Conservation (phyloP, 2,113 vertebrate species). For the Ellobius talpinus region DNA sequence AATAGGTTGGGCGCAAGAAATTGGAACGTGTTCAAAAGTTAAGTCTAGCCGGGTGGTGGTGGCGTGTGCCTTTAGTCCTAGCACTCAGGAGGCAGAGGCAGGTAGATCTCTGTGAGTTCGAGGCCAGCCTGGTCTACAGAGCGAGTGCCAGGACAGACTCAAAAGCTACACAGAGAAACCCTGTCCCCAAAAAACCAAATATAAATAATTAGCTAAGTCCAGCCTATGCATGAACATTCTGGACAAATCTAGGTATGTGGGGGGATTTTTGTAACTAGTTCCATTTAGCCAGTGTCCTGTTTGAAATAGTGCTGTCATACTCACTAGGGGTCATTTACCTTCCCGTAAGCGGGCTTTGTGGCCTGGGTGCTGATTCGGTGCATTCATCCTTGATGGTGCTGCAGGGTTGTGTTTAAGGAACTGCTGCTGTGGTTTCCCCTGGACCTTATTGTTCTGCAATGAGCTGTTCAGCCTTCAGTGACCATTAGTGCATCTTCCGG, state of each 20-base stretch:
- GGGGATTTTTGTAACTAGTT: neutral
- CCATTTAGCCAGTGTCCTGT: neutral
- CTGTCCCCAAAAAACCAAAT: no score
- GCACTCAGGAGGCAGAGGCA: no score
- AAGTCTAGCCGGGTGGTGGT: neutral
- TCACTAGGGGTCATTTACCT: neutral
- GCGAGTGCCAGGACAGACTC: no score
- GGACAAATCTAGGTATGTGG: neutral
- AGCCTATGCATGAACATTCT: neutral
- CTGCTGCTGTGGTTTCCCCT: neutral
- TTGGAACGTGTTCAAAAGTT: neutral
- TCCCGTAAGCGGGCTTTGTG: neutral
- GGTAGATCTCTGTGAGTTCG: no score
- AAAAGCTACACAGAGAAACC: no score
- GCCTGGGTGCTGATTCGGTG: neutral
- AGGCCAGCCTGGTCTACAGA: no score
- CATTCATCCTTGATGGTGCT: neutral
- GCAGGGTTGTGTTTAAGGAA: neutral
- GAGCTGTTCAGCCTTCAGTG: neutral
- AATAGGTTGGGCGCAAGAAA: neutral
- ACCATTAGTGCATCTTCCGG: neutral
- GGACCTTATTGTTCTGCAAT: neutral
- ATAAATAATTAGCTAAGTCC: neutral
- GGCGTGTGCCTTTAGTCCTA: no score
- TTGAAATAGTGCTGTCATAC: neutral